Evolutionary conservation across 2,888 invertebrate genomes (phyloP).

Genomic region (Caenorhabditis panamensis): DNA sequence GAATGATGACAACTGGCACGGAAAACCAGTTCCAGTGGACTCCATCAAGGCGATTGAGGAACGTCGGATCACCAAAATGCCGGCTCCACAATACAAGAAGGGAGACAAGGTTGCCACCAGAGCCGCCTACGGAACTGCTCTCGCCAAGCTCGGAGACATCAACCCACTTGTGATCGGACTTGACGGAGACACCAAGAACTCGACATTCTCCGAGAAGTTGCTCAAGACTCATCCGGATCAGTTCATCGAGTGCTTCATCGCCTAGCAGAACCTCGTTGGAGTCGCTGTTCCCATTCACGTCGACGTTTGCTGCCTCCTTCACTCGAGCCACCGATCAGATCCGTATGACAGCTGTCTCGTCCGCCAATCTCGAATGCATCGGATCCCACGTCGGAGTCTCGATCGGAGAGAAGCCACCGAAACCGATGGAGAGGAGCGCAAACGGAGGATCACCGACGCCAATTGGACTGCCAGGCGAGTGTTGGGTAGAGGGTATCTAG

Average conservation of each 20-base stretch:
- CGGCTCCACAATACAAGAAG: slow-evolving; percentile 88
- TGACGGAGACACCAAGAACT: slow-evolving; percentile 99
- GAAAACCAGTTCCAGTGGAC: slow-evolving; percentile 87
- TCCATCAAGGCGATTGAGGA: slow-evolving; percentile 74
- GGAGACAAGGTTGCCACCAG: slow-evolving; percentile 89
- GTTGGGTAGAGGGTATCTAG: no score
- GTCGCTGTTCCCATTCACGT: no score
- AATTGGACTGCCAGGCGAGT: no score
- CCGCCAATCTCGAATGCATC: slow-evolving; percentile 95
- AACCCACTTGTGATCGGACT: slow-evolving; percentile 89
- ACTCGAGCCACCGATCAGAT: slow-evolving; percentile 97
- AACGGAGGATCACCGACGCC: no score
- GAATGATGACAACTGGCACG: slow-evolving; percentile 96
- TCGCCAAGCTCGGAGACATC: slow-evolving; percentile 89
- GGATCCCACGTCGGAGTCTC: slow-evolving; percentile 96
- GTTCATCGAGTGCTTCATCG: no score
- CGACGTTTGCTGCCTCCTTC: slow-evolving; percentile 98
- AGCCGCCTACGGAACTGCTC: slow-evolving; percentile 93
- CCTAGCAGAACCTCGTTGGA: no score
- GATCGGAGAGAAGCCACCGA: no score
- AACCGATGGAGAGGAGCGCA: no score
- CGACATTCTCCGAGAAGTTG: slow-evolving; percentile 96
- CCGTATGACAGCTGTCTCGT: slow-evolving; percentile 99
- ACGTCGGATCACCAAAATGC: slow-evolving; percentile 71
- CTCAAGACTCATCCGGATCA: no score